Percentiles rank a stretch among this genome's conserved stretches.
These are phyloP conservation scores for Acanthococcus lagerstroemiae DNA, from an alignment of 2,888 invertebrate species.

Conservation along the genomic window DNA sequence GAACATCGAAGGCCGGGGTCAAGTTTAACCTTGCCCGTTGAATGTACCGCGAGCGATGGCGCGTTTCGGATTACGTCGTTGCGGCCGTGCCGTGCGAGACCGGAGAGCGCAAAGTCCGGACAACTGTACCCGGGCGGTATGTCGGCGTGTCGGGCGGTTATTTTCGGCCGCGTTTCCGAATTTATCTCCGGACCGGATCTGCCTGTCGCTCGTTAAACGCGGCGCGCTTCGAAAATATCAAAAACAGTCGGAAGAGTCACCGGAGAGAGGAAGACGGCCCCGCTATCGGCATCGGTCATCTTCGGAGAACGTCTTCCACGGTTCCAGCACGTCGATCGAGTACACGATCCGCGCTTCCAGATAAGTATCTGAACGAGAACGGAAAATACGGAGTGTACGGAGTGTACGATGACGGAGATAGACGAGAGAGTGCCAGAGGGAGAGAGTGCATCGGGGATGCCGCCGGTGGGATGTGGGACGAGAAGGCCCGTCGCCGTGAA, in stretches of 20 bases:
- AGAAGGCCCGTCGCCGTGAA: too few species aligned
- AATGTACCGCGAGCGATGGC: background rate
- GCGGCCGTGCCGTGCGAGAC: background rate
- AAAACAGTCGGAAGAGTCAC: background rate
- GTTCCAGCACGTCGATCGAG: background rate
- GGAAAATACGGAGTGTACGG: too few species aligned
- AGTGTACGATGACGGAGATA: too few species aligned
- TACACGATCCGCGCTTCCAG: background rate
- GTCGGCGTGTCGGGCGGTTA: too few species aligned
- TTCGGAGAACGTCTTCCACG: background rate
- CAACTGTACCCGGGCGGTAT: too few species aligned
- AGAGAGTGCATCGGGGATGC: too few species aligned
- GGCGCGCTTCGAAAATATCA: background rate
- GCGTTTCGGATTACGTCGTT: background rate
- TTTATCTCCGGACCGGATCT: background rate
- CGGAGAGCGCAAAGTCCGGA: background rate
- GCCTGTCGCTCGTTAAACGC: background rate
- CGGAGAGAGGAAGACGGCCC: background rate
- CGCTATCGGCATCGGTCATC: background rate
- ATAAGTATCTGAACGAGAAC: background rate
- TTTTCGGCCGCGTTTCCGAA: too few species aligned
- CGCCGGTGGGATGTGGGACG: too few species aligned
- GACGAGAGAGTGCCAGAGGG: too few species aligned
- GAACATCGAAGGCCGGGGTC: too few species aligned
- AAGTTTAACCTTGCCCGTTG: background rate